Base-by-base conservation (phyloP, 2,113 vertebrate genomes). In the Thryonomys swinderianus region DNA sequence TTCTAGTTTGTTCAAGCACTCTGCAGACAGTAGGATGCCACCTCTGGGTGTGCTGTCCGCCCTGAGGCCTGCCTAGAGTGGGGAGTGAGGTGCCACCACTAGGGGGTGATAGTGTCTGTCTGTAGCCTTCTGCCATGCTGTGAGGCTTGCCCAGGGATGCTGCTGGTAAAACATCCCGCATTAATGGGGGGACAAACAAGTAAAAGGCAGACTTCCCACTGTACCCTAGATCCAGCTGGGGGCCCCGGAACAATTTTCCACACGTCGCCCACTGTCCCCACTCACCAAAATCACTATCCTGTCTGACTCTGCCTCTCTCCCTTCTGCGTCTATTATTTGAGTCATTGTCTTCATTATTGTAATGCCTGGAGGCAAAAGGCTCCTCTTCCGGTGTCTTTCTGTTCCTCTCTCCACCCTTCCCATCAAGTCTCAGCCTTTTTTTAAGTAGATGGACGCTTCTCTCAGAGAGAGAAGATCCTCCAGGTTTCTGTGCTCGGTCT, bases 21-120 rank as follows among this genome's bases (percentile, higher is more conserved):
- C 66, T 57, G 67, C 45, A 82, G 73, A 57, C 34, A 64, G n/a
- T 9, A 2, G 7, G 34, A 40, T 10, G 20, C 5, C 34, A 25
- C 27, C 62, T 14, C 71, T 45, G 25, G 55, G 3, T 66, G 1
- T 25, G 48, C 21, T 14, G 32, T 92, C 16, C 2, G n/a, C 25
- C 62, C 83, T 83, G 85, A 67, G 51, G 25, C 37, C 53, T 76
- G 62, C 40, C 66, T 27, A 25, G 14, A 74, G 32, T 88, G 86
- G 91, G 88, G 84, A 78, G 42, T 89, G 66, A 64, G 30, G 48
- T 96, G 64, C 69, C 59, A 81, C 96, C 93, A n/a, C 96, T 97
- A 96, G 96, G 94, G 96, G 95, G 95, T 91, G 95, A 53, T 90
- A 3, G 83, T 96, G 94, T 89, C 96, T 53, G 48, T 59, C 61